Evolutionary conservation across 2,888 invertebrate genomes (phyloP).

Genomic region (Pollenia angustigena): DNA sequence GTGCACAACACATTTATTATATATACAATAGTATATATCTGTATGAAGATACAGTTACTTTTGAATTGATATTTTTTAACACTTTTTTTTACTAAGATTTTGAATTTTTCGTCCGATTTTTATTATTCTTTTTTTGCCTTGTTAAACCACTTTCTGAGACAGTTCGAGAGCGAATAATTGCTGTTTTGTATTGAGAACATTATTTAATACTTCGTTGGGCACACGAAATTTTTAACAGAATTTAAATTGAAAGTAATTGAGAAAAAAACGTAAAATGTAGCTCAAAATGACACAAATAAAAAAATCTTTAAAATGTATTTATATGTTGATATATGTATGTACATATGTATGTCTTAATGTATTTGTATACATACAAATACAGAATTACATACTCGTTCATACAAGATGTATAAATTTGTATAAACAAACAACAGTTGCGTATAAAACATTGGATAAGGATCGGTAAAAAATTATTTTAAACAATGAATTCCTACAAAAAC

Average conservation of each 20-base stretch:
- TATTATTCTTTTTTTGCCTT: conserved; percentile 12
- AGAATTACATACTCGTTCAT: not conserved
- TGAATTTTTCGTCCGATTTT: conserved; percentile 49
- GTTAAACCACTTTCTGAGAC: conserved; percentile 71
- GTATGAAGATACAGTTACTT: conserved; percentile 39
- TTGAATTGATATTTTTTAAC: conserved; percentile 28
- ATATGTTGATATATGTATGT: conserved; percentile 33
- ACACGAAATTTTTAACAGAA: conserved; percentile 71
- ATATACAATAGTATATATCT: not conserved
- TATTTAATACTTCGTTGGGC: conserved; percentile 71
- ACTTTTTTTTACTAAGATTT: conserved; percentile 18
- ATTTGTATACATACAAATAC: not conserved
- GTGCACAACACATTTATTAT: conserved; percentile 15
- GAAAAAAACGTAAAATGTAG: conserved; percentile 70
- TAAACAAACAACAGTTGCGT: conserved; percentile 28
- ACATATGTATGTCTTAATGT: conserved; percentile 2
- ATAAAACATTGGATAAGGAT: not conserved
- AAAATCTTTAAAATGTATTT: conserved; percentile 65
- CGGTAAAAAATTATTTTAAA: too few species aligned
- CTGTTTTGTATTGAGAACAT: conserved; percentile 70
- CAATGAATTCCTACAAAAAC: too few species aligned
- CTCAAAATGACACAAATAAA: conserved; percentile 71
- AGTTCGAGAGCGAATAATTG: conserved; percentile 72
- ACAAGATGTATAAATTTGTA: not conserved
- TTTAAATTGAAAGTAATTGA: conserved; percentile 74